These are phyloP conservation scores for Pristionchus fissidentatus DNA, from an alignment of 2,888 invertebrate species.

Conservation along the genomic window DNA sequence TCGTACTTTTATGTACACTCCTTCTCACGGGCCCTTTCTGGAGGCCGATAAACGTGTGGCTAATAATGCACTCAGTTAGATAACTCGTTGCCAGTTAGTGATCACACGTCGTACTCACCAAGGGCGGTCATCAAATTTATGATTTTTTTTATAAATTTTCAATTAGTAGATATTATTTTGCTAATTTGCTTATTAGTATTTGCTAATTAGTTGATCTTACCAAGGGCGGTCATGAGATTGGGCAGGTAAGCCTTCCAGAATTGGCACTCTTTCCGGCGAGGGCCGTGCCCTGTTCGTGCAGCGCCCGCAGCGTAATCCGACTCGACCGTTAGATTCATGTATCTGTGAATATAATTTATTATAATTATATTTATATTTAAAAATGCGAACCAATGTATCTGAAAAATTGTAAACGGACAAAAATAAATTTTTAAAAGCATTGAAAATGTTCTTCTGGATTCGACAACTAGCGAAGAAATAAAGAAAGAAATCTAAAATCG, in stretches of 20 bases:
- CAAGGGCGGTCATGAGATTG: slow-evolving; percentile 80
- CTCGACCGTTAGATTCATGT: slow-evolving; percentile 88
- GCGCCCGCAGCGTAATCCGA: slow-evolving; percentile 58
- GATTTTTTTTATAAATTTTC: not conserved
- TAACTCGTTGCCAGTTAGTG: too few relatives aligned
- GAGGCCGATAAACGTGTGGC: not conserved
- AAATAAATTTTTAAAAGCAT: too few relatives aligned
- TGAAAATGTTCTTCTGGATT: too few relatives aligned
- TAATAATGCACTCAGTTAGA: not conserved
- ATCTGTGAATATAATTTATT: slow-evolving; percentile 76
- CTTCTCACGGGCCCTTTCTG: too few relatives aligned
- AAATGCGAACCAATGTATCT: too few relatives aligned
- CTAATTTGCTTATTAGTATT: not conserved
- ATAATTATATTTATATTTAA: too few relatives aligned
- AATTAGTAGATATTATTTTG: not conserved
- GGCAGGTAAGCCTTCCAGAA: slow-evolving; percentile 97
- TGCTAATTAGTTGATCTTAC: slow-evolving; percentile 51
- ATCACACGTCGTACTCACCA: not conserved
- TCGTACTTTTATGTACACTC: too few relatives aligned
- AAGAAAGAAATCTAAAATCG: too few relatives aligned
- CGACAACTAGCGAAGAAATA: too few relatives aligned
- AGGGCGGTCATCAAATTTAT: not conserved
- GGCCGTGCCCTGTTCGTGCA: slow-evolving; percentile 84
- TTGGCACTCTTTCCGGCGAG: slow-evolving; percentile 84
- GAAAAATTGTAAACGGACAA: too few relatives aligned